phyloP scores from a whole-genome alignment of 2,888 invertebrate genomes.

The Eustalomyia histrio region DNA sequence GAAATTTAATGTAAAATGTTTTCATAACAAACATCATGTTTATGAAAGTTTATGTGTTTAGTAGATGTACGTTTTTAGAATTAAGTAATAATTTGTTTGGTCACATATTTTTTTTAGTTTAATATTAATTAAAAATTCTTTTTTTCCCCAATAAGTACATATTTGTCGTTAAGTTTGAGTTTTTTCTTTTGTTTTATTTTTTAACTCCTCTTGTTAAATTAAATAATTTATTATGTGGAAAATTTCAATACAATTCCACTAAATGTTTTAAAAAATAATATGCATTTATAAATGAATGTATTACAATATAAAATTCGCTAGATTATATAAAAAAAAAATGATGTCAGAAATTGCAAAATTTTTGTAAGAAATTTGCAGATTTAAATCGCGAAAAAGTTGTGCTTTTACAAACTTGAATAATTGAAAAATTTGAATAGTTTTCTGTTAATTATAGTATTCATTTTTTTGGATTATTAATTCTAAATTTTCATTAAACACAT shows the following conservation, averaged over 20 bases:
- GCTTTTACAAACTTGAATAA: neutral
- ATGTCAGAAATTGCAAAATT: neutral
- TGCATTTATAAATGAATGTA: neutral
- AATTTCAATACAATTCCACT: neutral
- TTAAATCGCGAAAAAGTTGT: neutral
- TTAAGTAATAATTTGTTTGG: slow-evolving; percentile 57
- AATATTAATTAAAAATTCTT: neutral
- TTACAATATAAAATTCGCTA: neutral
- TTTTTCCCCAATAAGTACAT: neutral
- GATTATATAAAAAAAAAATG: neutral
- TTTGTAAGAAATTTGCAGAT: neutral
- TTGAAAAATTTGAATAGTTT: neutral
- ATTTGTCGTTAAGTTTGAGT: neutral
- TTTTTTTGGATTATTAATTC: neutral
- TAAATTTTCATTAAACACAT: neutral
- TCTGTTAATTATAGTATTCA: neutral
- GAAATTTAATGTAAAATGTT: slow-evolving; percentile 37
- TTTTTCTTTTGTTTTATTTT: neutral
- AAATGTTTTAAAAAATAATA: no score
- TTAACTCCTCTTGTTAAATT: neutral
- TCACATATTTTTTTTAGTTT: slow-evolving; percentile 56
- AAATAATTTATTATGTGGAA: neutral
- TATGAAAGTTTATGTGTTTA: slow-evolving; percentile 8
- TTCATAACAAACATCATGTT: neutral
- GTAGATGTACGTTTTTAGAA: slow-evolving; percentile 50